These are phyloP conservation scores for Leucania comma DNA, from an alignment of 2,888 invertebrate genomes.

Conservation along the genomic window DNA sequence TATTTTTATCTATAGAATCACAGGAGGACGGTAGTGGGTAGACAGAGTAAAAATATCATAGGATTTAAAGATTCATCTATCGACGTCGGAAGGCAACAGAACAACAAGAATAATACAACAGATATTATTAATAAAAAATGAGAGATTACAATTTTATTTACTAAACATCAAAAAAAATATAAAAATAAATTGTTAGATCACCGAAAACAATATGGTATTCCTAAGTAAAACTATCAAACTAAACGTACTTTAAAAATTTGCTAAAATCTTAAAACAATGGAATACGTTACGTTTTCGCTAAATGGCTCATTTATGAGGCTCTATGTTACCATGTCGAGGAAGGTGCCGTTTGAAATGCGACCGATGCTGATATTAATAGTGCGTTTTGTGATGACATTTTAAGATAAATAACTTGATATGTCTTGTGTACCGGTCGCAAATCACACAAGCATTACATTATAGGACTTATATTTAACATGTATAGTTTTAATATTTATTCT, in stretches of 20 bases:
- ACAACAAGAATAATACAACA: slow-evolving; percentile 20
- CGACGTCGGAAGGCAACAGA: slow-evolving; percentile 34
- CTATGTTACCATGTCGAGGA: neutral
- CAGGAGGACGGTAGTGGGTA: slow-evolving; percentile 50
- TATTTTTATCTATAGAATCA: slow-evolving; percentile 40
- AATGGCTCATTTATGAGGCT: slow-evolving; percentile 1
- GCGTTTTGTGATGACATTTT: slow-evolving; percentile 17
- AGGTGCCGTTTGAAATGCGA: slow-evolving; percentile 4
- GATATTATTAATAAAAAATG: slow-evolving; percentile 15
- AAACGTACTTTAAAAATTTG: slow-evolving; percentile 21
- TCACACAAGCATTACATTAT: slow-evolving; percentile 1
- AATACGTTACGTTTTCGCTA: slow-evolving; percentile 12
- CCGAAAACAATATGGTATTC: slow-evolving; percentile 9
- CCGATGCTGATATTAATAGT: slow-evolving; percentile 16
- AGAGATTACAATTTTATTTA: slow-evolving; percentile 38
- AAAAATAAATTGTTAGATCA: neutral
- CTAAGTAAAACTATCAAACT: slow-evolving; percentile 15
- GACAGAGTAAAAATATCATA: neutral
- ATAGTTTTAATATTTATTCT: neutral
- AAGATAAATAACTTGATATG: slow-evolving; percentile 34
- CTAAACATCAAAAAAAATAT: slow-evolving; percentile 9
- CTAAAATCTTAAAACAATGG: slow-evolving; percentile 35
- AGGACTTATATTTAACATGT: neutral
- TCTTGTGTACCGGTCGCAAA: slow-evolving; percentile 20
- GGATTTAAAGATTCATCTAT: slow-evolving; percentile 33